Evolutionary conservation across 1,140 invertebrate genomes (phyloP), one percentile per base, ranked within the genome.

Genomic region (Anadara kagoshimensis): DNA sequence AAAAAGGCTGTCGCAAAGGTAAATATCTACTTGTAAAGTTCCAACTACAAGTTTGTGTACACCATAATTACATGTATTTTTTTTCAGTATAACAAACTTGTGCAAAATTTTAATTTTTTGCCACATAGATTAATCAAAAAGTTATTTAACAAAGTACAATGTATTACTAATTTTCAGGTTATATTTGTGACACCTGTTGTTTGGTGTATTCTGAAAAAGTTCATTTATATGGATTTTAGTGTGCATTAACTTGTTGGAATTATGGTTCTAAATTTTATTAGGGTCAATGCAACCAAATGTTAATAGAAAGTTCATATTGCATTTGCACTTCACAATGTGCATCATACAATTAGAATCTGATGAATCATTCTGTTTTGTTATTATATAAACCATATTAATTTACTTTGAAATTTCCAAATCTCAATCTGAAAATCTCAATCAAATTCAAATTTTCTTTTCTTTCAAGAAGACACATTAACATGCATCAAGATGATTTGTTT

Each of bases 1-100:
- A 82, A 83, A 49, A 79, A 78, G 65, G 73, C 57, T 51, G 65
- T 57, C 56, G 68, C 73, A 53, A 83, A 83, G 78, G 80, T 81
- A 69, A 47, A 63, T 53, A n/a, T 14, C n/a, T 59, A 14, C 0
- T 49, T 29, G 14, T 45, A 29, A 16, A 26, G 16, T 41, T n/a
- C n/a, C n/a, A n/a, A n/a, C n/a, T n/a, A n/a, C n/a, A 29, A 24
- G 11, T 18, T 70, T 5, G 7, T 53, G 24, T 36, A 22, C 44
- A 20, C 12, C 26, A 3, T 26, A n/a, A 16, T 14, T 68, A 12
- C 5, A 26, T 24, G 47, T 76, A 49, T 14, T 47, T 7, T 49
- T 10, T 18, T 16, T 22, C 24, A 11, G 10, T 22, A 7, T 26
- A 12, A 26, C 7, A 7, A 12, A 18, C 10, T 18, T 56, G 53